Evolutionary conservation across 2,888 invertebrate species (phyloP), one percentile per base, ranked within the genome.

Genomic region (Siphonodentalium dalli): DNA sequence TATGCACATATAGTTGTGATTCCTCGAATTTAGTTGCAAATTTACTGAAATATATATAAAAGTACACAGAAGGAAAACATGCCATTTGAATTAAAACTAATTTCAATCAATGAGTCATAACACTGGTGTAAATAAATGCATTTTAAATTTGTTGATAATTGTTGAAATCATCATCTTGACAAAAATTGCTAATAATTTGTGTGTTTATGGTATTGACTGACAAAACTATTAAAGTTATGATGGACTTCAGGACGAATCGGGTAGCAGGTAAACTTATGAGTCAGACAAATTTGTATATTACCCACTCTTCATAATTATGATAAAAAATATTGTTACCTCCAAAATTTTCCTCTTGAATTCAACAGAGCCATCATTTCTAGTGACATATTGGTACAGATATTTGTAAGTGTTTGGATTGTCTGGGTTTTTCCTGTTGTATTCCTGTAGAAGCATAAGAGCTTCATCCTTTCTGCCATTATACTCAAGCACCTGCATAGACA

Each of bases 361-460:
- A 7, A 33, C 23, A 5, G 49, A 20, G 1, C 41, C 40, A 3
- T 20, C 54, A 29, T 66, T 54, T 7, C 55, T 41, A 5, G 27
- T 21, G 37, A 47, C 59, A 41, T 66, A 69, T 7, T 60, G 21
- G 46, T 69, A 72, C 50, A 74, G 29, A 38, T 66, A 69, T 34
- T 64, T 65, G 46, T 72, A 66, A 9, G 70, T 51, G 54, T 69
- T 71, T 11, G 66, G 63, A 47, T 68, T 72, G 7, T 61, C 62
- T 9, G 53, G 47, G 28, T 73, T 71, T 3, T 41, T 55, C 2
- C 61, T 49, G 33, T 62, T 42, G 47, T 73, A 74, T 2, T 44
- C 39, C 26, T 50, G 34, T 23, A 74, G 54, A 1, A 71, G 40
- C 1, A 37, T 35, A 20, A 60, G 47, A 9, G 66, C 70, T 18